A percentile compares a stretch with the other conserved stretches of the same genome.
phyloP scores from a whole-genome alignment of 2,113 vertebrate genomes.

The Morphnarchus princeps region DNA sequence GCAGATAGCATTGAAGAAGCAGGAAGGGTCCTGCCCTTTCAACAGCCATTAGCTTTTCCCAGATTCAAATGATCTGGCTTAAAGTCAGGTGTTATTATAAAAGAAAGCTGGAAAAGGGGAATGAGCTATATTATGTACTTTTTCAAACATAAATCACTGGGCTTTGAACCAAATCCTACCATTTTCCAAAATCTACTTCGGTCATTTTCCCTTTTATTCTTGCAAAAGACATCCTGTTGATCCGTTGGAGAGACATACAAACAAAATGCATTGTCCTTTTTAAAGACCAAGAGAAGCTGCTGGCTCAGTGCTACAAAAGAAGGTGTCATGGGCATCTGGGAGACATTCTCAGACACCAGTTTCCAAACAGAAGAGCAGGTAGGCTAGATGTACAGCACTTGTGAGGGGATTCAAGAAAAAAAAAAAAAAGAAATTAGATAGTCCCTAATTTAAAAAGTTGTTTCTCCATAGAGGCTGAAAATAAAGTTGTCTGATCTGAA shows the following conservation, averaged over 20 bases:
- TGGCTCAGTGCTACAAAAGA: neutral
- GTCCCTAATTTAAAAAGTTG: neutral
- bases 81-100: neutral
- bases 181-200: neutral
- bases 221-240: neutral
- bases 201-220: neutral
- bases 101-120: neutral
- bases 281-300: neutral
- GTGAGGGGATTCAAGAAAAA: neutral
- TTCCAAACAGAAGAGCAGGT: neutral
- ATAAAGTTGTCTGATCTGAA: neutral
- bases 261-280: neutral
- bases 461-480: neutral
- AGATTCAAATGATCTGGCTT: neutral
- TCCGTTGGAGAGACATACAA: rapidly evolving
- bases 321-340: neutral
- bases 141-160: neutral
- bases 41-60: neutral
- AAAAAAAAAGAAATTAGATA: neutral
- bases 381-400: neutral
- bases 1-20: neutral
- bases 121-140: neutral
- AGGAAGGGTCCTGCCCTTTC: neutral
- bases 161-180: neutral
- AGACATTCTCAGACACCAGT: neutral